phyloP scores from a whole-genome alignment of 1,140 invertebrate species.

The Sarcophaga peregrina region DNA sequence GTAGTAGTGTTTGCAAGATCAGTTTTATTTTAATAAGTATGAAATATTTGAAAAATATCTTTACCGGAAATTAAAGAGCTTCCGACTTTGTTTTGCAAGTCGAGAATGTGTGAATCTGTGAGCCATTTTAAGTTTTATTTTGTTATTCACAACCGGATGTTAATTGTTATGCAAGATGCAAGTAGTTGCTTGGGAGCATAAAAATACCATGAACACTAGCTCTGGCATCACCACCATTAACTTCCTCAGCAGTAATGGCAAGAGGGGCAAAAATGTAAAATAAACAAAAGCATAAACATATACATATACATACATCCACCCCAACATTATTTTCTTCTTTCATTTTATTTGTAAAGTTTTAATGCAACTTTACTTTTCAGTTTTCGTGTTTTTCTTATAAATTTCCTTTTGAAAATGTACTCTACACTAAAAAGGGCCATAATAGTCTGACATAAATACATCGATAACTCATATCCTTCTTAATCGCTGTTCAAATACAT shows the following conservation, averaged over 20 bases:
- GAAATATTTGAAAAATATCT: not conserved
- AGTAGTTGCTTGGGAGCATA: not conserved
- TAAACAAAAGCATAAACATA: not conserved
- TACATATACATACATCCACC: not conserved
- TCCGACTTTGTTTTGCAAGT: not conserved
- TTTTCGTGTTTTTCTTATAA: too few species aligned
- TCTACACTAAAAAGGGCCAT: too few species aligned
- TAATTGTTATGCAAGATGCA: constrained; percentile 22
- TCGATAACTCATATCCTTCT: too few species aligned
- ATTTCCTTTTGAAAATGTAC: too few species aligned
- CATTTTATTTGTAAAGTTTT: not conserved
- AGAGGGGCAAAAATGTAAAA: not conserved
- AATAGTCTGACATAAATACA: too few species aligned
- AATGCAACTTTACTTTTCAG: too few species aligned
- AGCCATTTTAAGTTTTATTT: not conserved
- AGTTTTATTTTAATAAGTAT: constrained; percentile 8
- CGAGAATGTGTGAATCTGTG: too few species aligned
- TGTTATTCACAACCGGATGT: constrained; percentile 17
- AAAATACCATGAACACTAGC: not conserved
- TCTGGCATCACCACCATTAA: not conserved
- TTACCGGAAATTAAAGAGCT: constrained; percentile 6
- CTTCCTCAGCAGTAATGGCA: not conserved
- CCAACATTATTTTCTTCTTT: not conserved
- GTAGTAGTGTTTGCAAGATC: too few species aligned
- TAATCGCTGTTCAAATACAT: too few species aligned